Conservation (phyloP, 2,888 invertebrate species). For the Galeopsomyia nigrocyanea region DNA sequence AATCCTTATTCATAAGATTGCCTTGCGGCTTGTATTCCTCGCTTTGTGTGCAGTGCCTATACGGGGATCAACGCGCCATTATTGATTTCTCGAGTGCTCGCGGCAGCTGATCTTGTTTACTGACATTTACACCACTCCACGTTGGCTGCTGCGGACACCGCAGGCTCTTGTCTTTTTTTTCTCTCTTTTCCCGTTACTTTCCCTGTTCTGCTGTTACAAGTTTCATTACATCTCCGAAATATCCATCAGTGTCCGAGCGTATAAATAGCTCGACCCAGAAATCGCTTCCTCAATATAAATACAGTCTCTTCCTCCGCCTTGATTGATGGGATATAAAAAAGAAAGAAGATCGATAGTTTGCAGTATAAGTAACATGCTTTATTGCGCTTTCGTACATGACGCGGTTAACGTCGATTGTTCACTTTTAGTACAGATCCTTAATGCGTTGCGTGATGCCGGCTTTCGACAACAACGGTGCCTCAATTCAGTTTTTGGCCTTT, state of each 20-base stretch:
- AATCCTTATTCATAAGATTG: no score
- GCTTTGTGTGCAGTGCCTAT: no score
- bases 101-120: no score
- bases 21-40: no score
- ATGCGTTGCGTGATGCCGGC: neutral
- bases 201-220: no score
- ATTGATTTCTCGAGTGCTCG: no score
- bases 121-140: no score
- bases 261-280: constrained; percentile 8
- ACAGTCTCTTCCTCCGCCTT: neutral
- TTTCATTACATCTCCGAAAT: neutral
- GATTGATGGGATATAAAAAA: neutral
- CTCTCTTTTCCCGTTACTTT: no score
- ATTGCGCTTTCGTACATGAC: constrained; percentile 53
- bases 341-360: constrained; percentile 14
- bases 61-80: no score
- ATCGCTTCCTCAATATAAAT: neutral
- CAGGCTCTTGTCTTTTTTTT: no score
- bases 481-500: neutral
- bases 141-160: no score
- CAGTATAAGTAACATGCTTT: constrained; percentile 50
- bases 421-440: constrained; percentile 1
- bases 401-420: constrained; percentile 46
- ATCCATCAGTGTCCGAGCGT: neutral
- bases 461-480: neutral